Evolutionary conservation across 2,113 vertebrate genomes (phyloP).

Genomic region (Pyrgilauda ruficollis): DNA sequence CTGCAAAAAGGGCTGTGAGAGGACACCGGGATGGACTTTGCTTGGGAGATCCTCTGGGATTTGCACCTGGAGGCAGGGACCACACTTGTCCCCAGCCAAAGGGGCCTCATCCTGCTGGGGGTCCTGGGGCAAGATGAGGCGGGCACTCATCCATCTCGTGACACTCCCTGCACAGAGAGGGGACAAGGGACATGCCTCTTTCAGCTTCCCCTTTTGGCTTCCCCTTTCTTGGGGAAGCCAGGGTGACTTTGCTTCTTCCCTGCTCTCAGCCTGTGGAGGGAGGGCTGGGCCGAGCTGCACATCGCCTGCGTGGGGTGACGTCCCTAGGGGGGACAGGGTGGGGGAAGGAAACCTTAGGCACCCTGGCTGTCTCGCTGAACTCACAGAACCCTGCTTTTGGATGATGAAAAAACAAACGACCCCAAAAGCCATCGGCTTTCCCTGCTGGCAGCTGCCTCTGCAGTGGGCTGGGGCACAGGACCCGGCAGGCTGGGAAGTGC

Average conservation of each 20-base stretch:
- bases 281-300: background rate
- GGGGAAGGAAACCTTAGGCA: background rate
- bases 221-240: background rate
- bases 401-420: background rate
- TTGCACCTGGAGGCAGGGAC: background rate
- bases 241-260: background rate
- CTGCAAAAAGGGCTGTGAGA: background rate
- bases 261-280: background rate
- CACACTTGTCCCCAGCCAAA: fast-evolving
- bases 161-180: background rate
- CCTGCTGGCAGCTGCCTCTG: background rate
- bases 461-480: background rate
- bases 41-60: background rate
- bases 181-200: background rate
- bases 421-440: background rate
- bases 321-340: background rate
- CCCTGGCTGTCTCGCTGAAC: background rate
- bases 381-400: fast-evolving
- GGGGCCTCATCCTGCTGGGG: background rate
- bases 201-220: constrained; percentile 49
- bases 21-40: background rate
- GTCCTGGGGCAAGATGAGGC: fast-evolving
- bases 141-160: background rate
- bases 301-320: fast-evolving
- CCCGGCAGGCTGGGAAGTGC: background rate